A percentile compares a stretch with the other conserved stretches of the same genome.
Conservation (phyloP, 2,113 vertebrate species). For the Calyptommatus sinebrachiatus region DNA sequence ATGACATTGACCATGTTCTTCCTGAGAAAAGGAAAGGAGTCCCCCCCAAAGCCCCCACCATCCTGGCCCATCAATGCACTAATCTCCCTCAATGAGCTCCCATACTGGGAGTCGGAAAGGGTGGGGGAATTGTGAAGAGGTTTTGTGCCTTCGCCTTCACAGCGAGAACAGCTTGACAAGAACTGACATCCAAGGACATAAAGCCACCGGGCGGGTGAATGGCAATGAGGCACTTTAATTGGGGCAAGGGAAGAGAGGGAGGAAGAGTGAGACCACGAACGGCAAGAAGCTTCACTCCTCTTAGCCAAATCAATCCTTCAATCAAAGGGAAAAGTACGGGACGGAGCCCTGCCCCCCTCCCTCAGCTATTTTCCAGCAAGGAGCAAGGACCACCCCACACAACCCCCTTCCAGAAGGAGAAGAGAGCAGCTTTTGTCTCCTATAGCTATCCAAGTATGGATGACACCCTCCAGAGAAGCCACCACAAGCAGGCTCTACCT, state of each 20-base stretch:
- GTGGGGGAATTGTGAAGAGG: constrained; percentile 46
- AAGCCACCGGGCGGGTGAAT: constrained; percentile 66
- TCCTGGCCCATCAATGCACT: constrained; percentile 41
- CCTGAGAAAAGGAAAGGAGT: constrained; percentile 27
- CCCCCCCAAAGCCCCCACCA: constrained; percentile 42
- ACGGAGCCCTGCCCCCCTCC: too few species aligned
- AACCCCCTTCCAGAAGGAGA: too few species aligned
- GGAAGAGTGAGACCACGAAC: constrained; percentile 64
- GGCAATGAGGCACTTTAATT: constrained; percentile 59
- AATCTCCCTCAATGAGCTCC: constrained; percentile 55
- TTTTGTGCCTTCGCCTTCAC: constrained; percentile 35
- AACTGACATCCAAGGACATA: constrained; percentile 65
- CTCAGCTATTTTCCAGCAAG: too few species aligned
- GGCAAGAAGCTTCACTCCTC: not conserved
- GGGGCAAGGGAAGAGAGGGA: constrained; percentile 51
- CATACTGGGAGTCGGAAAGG: constrained; percentile 59
- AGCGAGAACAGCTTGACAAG: constrained; percentile 60
- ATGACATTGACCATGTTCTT: not conserved
- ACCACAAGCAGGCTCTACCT: too few species aligned
- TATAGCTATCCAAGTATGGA: too few species aligned
- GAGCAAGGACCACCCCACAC: too few species aligned
- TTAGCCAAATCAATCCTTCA: too few species aligned
- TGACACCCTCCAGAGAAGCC: too few species aligned
- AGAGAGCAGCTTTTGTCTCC: too few species aligned
- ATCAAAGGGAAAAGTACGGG: not conserved